These are phyloP conservation scores for Hipparchia semele DNA, from an alignment of 2,888 invertebrate genomes.

Conservation along the genomic window DNA sequence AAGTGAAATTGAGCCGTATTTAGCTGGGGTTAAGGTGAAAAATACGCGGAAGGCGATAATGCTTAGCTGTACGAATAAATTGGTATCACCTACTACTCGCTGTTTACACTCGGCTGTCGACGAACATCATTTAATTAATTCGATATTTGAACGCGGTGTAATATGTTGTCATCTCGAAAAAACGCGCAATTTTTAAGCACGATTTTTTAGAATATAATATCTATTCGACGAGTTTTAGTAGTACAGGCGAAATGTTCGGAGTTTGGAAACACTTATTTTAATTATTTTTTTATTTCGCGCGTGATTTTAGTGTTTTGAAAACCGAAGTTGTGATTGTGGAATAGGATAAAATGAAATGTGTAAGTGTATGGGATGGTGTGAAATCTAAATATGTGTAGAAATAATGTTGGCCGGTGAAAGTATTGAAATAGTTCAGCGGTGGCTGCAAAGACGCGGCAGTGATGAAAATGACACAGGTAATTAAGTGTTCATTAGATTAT, in stretches of 20 bases:
- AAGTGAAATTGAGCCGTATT: conserved; percentile 46
- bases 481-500: not conserved
- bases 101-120: conserved; percentile 71
- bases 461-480: conserved; percentile 71
- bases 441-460: conserved; percentile 69
- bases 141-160: conserved; percentile 69
- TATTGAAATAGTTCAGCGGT: conserved; percentile 75
- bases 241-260: not conserved
- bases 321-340: conserved; percentile 9
- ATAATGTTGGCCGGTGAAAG: conserved; percentile 78
- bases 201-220: not conserved
- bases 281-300: not conserved
- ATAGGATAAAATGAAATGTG: conserved; percentile 23
- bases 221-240: not conserved
- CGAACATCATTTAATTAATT: conserved; percentile 77
- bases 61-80: conserved; percentile 50
- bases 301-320: conserved; percentile 2
- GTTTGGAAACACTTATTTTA: not conserved
- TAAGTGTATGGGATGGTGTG: conserved; percentile 30
- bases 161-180: conserved; percentile 55
- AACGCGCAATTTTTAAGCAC: not conserved
- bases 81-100: conserved; percentile 62
- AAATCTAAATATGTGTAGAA: conserved; percentile 58
- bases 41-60: conserved; percentile 44
- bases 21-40: conserved; percentile 52